These are phyloP conservation scores for Steinernema hermaphroditum DNA, from an alignment of 2,888 invertebrate genomes.

Conservation along the genomic window DNA sequence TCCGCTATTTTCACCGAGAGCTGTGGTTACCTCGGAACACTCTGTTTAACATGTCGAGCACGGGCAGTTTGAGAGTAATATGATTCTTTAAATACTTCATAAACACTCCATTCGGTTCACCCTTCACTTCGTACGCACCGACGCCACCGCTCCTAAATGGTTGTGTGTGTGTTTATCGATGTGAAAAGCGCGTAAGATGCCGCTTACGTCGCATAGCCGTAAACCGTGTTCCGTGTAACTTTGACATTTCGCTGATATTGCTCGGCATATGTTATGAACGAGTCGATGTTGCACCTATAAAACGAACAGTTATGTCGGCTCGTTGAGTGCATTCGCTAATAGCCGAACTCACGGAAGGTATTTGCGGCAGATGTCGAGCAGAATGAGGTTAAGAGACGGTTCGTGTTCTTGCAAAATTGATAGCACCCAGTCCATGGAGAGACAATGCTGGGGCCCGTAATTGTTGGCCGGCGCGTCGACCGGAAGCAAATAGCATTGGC, in stretches of 20 bases:
- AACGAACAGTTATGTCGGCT: not conserved
- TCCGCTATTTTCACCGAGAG: not conserved
- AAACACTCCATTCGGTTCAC: constrained; percentile 66
- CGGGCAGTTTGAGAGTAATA: constrained; percentile 46
- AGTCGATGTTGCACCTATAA: constrained; percentile 45
- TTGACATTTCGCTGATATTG: constrained; percentile 48
- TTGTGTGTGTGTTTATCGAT: not conserved
- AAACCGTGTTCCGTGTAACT: constrained; percentile 64
- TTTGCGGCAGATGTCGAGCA: constrained; percentile 68
- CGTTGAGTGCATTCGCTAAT: not conserved
- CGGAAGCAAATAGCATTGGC: constrained; percentile 68
- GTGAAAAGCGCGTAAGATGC: not conserved
- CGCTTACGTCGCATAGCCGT: constrained; percentile 62
- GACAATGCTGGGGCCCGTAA: constrained; percentile 63
- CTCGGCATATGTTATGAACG: constrained; percentile 51
- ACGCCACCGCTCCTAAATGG: constrained; percentile 62
- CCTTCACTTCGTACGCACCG: constrained; percentile 66
- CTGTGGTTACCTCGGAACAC: constrained; percentile 56
- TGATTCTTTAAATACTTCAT: constrained; percentile 66
- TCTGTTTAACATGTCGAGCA: constrained; percentile 61
- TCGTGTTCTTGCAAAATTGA: constrained; percentile 64
- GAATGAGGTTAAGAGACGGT: constrained; percentile 67
- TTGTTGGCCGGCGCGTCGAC: constrained; percentile 66
- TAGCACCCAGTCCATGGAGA: constrained; percentile 67
- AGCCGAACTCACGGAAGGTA: constrained; percentile 56